Evolutionary conservation across 1,140 invertebrate species (phyloP), one percentile per base, ranked within the genome.

Genomic region (Zaprionus tsacasi): DNA sequence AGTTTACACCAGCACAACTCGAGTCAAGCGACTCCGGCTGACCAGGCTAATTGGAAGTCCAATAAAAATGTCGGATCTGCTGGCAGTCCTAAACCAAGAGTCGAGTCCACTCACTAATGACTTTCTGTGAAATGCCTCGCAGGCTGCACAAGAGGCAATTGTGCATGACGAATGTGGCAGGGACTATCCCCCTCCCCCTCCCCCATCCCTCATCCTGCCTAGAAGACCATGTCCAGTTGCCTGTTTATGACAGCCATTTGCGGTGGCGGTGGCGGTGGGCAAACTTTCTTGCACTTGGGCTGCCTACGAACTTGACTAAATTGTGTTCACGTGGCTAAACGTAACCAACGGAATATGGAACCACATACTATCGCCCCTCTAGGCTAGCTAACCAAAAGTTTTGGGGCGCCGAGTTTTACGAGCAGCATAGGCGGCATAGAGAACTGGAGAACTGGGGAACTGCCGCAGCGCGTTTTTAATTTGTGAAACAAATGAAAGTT

Each of bases 51-150:
- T 89, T 89, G 86, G 87, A 89, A 90, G 86, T 89, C 86, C 82
- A 89, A 89, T 89, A 89, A 89, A 89, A 89, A 90, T 90, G 86
- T 89, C 86, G 81, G 87, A 89, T 89, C 81, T 83, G 57, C 78
- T 58, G 86, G 81, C 85, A 78, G 80, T 67, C 79, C 79, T 73
- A 60, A 60, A 61, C 65, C 68, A 83, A 83, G 70, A 30, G 27
- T 83, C 81, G 68, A 89, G 85, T 83, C 78, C 81, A 88, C 57
- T 78, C 78, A 88, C 83, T 88, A 88, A 88, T 88, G 85, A 85
- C 85, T 88, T 88, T 89, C 78, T 85, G 80, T 79, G 76, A 82
- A 88, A 80, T 69, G 79, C 69, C 83, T 80, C 70, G 59, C 67
- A 78, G 75, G 10, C 30, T 36, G 45, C 45, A 76, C 86, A 80